Base-by-base conservation (phyloP, 2,113 vertebrate genomes). In the Danionella cerebrum region DNA sequence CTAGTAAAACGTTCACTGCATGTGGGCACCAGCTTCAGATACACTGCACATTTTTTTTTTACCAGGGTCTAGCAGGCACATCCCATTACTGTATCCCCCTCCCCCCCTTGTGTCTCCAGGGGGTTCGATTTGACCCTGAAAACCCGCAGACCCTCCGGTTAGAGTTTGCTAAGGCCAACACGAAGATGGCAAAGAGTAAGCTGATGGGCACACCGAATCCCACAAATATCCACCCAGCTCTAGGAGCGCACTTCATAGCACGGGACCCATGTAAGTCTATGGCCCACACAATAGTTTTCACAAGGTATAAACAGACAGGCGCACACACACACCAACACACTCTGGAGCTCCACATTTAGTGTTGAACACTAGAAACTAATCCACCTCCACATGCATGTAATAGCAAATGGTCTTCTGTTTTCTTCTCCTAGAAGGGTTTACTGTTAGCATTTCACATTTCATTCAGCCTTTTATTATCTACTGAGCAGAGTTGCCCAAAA, bases 161-260 rank as follows among this genome's bases (percentile, higher is more conserved):
- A 91, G 96, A 98, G 85, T 99, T 99, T 86, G 96, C 96, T 77
- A 98, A 97, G 90, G 94, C 96, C 85, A 99, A 99, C 89, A 99
- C 96, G 81, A 99, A 99, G 91, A 99, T 98, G 96, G 94, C 96
- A 84, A 99, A 98, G 89, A 99, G 91, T 92, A 98, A 98, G 88
- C 90, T 99, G 86, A 94, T 98, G 93, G 96, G 92, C 53, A 97
- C 96, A 27, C 96, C 96, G 44, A 98, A 98, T 80, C 96, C 95
- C 86, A 95, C 90, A 89, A 95, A 90, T 71, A 87, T 94, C 82
- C 96, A 98, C 92, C 96, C 95, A 27, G 92, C 95, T 90, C 86
- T 98, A 80, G 96, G 95, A 38, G 92, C 96, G 71, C 95, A 99
- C 88, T 95, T 98, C 93, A 96, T 97, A 80, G 91, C 94, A 88